phyloP scores from a whole-genome alignment of 2,888 invertebrate species.

The Anthophora plumipes region DNA sequence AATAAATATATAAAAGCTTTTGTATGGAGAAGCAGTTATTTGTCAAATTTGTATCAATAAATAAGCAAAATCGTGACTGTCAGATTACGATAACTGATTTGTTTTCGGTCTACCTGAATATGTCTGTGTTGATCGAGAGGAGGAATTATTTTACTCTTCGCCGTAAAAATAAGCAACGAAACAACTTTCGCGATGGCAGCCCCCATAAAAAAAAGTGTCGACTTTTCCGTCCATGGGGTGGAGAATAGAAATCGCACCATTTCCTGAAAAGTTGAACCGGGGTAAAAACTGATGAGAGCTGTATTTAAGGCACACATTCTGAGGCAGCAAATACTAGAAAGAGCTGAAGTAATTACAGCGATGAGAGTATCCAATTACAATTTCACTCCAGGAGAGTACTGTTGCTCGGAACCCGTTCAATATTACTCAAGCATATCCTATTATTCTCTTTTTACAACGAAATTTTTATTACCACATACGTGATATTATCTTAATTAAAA shows the following conservation, averaged over 20 bases:
- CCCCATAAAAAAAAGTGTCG: slow-evolving; percentile 2
- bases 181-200: neutral
- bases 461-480: neutral
- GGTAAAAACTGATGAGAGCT: neutral
- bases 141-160: slow-evolving; percentile 37
- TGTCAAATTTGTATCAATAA: slow-evolving; percentile 16
- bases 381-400: slow-evolving; percentile 7
- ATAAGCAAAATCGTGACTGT: slow-evolving; percentile 22
- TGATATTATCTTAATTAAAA: slow-evolving; percentile 18
- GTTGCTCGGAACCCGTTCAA: slow-evolving; percentile 10
- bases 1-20: slow-evolving; percentile 1
- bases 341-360: slow-evolving; percentile 40
- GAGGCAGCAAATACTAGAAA: slow-evolving; percentile 14
- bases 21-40: slow-evolving; percentile 12
- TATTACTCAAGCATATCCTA: neutral
- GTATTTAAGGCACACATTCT: slow-evolving; percentile 29
- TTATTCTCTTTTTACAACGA: neutral
- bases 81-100: slow-evolving; percentile 14
- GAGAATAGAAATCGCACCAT: slow-evolving; percentile 1
- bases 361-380: slow-evolving; percentile 40
- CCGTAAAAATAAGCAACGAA: slow-evolving; percentile 21
- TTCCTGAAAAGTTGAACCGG: neutral
- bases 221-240: neutral
- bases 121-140: slow-evolving; percentile 16
- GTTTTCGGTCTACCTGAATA: neutral